Evolutionary conservation across 1,140 invertebrate genomes (phyloP).

Genomic region (Zophobas morio): DNA sequence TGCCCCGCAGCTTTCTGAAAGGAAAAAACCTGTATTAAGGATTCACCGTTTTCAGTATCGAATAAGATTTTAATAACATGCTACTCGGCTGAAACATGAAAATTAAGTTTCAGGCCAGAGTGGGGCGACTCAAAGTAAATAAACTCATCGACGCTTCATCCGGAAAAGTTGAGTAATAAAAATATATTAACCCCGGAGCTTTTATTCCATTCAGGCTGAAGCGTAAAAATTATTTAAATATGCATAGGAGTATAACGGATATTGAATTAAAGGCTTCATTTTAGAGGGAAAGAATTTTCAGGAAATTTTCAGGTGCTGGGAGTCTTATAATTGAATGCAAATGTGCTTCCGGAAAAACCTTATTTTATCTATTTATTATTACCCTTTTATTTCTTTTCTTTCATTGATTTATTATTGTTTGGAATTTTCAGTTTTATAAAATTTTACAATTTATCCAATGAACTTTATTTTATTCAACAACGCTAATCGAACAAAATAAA

Average conservation of each 20-base stretch:
- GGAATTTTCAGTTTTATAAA: no score
- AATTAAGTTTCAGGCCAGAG: constrained; percentile 22
- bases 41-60: background rate
- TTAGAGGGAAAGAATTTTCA: background rate
- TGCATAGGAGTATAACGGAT: constrained; percentile 3
- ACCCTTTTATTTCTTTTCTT: no score
- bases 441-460: no score
- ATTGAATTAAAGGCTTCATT: constrained; percentile 29
- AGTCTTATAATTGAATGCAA: no score
- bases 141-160: constrained; percentile 11
- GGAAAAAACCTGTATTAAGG: no score
- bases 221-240: constrained; percentile 31
- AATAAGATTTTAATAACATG: constrained; percentile 32
- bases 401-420: no score
- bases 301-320: no score
- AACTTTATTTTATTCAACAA: no score
- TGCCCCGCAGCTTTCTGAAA: no score
- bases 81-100: constrained; percentile 1
- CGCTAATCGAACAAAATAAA: no score
- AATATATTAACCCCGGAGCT: constrained; percentile 20
- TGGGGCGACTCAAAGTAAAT: constrained; percentile 21
- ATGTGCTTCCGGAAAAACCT: no score
- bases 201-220: background rate
- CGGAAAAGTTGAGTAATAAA: constrained; percentile 28
- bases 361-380: background rate